Conservation (phyloP, 2,797 vertebrate species). For the Notamacropus eugenii region DNA sequence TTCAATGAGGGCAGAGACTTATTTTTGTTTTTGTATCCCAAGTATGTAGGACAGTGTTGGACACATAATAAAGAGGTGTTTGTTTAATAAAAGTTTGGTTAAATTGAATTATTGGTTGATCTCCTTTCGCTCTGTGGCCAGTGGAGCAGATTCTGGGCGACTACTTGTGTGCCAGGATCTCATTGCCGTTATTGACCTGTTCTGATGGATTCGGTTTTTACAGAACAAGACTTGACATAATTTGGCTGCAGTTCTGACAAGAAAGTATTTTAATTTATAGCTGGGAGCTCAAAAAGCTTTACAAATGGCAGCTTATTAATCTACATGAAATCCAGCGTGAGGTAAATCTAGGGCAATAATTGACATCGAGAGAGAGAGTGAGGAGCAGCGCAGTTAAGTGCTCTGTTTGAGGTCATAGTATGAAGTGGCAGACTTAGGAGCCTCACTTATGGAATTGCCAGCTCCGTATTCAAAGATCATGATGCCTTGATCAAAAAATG, state of each 20-base stretch:
- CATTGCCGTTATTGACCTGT: neutral
- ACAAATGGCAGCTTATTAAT: neutral
- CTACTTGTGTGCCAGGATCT: neutral
- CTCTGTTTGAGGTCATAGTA: neutral
- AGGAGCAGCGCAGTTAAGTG: neutral
- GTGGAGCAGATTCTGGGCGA: neutral
- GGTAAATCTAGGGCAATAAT: neutral
- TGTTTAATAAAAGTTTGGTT: neutral
- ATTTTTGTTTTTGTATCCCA: neutral
- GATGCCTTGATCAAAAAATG: neutral
- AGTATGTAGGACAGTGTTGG: neutral
- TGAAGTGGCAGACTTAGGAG: neutral
- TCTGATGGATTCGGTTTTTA: neutral
- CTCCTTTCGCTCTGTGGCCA: neutral
- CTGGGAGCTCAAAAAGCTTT: neutral
- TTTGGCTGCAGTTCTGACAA: neutral
- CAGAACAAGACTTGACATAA: neutral
- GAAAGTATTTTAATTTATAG: conserved; percentile 18
- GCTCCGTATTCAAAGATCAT: neutral
- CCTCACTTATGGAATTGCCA: neutral
- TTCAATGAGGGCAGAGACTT: neutral
- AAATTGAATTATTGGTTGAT: neutral
- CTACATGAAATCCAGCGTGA: neutral
- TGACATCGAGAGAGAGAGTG: neutral
- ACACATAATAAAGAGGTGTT: neutral